Evolutionary conservation across 2,797 vertebrate species (phyloP), one percentile per base, ranked within the genome.

Genomic region (Ficedula albicollis): DNA sequence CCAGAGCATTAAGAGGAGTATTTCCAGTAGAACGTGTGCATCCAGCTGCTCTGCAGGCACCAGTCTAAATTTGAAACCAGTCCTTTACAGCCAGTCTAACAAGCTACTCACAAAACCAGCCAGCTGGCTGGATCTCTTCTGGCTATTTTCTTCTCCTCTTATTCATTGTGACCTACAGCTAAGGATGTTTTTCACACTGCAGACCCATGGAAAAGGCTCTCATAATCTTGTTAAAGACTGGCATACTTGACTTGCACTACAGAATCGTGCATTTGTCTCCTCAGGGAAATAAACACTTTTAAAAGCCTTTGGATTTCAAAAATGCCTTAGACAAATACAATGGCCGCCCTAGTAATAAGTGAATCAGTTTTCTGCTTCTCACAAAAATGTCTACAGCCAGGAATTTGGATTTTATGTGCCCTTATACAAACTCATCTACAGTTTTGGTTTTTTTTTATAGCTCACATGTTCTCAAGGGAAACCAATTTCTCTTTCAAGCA

Each of bases 311-410:
- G 58, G 91, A 84, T 79, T 91, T 94, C 85, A 88, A 88, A 96
- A 95, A 87, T 19, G 56, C 80, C 73, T 95, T 94, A 93, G 93
- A 95, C 75, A 95, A 96, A 96, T 54, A 91, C 73, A 97, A 70
- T 38, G 79, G 70, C 36, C 64, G 48, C 54, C n/a, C 41, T 56
- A 67, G 73, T 25, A 94, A 86, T 69, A 82, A 95, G 64, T 23
- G 79, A 87, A 94, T 88, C 67, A 6, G 58, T 91, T 90, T 95
- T 86, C 76, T 56, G 26, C 79, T 82, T 60, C 81, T 59, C 74
- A 62, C 60, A 77, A 49, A 97, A 83, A 91, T 16, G 56, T 70
- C 64, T 84, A 15, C 52, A 90, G 48, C 26, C n/a, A 92, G 60
- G 75, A 84, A 49, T 63, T 68, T 62, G 59, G 60, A 44, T 87